Base-by-base conservation (phyloP, 2,888 invertebrate genomes). In the Eilema griseolum region DNA sequence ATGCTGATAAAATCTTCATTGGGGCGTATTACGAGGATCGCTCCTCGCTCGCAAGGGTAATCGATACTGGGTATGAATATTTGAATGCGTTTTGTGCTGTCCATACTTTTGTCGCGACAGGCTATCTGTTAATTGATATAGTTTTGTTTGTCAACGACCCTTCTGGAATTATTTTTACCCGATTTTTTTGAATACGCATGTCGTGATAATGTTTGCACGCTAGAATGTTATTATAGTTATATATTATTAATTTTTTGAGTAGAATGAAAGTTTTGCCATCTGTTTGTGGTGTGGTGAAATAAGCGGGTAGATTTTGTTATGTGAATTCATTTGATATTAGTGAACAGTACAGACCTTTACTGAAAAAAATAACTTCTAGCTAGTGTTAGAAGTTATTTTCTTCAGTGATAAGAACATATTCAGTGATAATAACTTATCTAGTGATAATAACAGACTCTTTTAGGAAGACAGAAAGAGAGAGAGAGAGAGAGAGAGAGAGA, bases 31-130 rank as follows among this genome's bases (percentile, higher is more conserved):
- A 88, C 87, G 83, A 85, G 87, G 83, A 83, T 81, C 67, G 73
- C 26, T 73, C 28, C 71, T 69, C 67, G 73, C 63, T 66, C 20
- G 61, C 31, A 66, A 73, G 73, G 82, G 81, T 76, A 92, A 94
- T 94, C 94, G 90, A 94, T 94, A 93, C 75, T 75, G 79, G 79
- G 76, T 85, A 94, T 95, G 93, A 94, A 95, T 95, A 93, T 94
- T 94, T 95, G 89, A 94, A 90, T 83, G 82, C 81, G 86, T 90
- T 89, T 88, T 85, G 85, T 86, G 85, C 84, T 86, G 86, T 82
- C 86, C 82, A 79, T 87, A 88, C 86, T 85, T 86, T 87, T 87
- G 88, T 87, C 87, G 85, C 85, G 83, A 73, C 81, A 72, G 82
- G 82, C 87, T 84, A 84, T 85, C 81, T 84, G 81, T 85, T 93